Evolutionary conservation across 2,797 vertebrate species (phyloP), one percentile per base, ranked within the genome.

Genomic region (Mallotus villosus): DNA sequence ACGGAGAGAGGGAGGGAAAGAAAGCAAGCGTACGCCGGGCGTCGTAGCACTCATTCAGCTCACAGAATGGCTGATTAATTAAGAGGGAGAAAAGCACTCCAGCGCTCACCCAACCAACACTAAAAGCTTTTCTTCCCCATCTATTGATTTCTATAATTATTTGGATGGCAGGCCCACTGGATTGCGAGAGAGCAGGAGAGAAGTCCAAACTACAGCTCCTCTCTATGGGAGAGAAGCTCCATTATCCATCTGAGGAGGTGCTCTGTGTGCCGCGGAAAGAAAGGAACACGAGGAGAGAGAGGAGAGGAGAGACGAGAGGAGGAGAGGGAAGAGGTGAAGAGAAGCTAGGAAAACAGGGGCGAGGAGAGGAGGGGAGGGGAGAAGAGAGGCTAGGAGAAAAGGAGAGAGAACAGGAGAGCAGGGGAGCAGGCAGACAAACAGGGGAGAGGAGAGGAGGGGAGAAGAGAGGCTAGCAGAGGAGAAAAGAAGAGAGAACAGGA

Each of bases 31-130:
- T 12, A 51, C 46, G 46, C 9, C 16, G 51, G 51, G 51, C 51
- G 51, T n/a, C 66, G 81, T 65, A 72, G 66, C 74, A 75, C 74
- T 87, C 81, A 75, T 77, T 81, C 74, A 87, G 83, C 84, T 81
- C 83, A 84, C 70, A 86, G 83, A 82, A 82, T 70, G 79, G 87
- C 85, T 88, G 88, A 90, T 92, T 91, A 91, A 91, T 91, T 90
- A 90, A 87, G 81, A 87, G 63, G 69, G 70, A 83, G 76, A 78
- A 80, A 87, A 74, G 79, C 79, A 87, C 89, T 91, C 78, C 82
- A 87, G 79, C 82, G 84, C 85, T 84, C 86, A 86, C 74, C 85
- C 85, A 81, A 90, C 85, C 86, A 87, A 79, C 59, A 76, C 86
- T 90, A 85, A 90, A 88, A 87, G 85, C 85, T 86, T 85, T 68